Conservation (phyloP, 2,888 invertebrate species). For the Sinohyriopsis cumingii region DNA sequence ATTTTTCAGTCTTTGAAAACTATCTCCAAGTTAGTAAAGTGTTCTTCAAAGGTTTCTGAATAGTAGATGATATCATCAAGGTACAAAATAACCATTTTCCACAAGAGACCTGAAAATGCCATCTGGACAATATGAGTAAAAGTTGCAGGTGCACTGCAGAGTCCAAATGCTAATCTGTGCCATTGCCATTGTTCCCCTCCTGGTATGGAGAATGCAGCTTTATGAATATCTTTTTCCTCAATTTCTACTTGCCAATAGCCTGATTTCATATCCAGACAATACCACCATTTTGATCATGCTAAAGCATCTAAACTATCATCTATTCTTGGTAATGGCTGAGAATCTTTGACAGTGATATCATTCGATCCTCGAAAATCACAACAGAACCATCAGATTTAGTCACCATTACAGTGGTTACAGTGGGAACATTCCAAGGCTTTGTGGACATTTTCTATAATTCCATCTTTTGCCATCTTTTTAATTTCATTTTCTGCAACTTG, state of each 20-base stretch:
- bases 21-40: constrained; percentile 2
- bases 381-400: constrained; percentile 27
- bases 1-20: neutral
- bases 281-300: constrained; percentile 25
- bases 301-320: constrained; percentile 24
- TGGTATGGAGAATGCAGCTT: constrained; percentile 21
- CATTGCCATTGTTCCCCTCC: constrained; percentile 22
- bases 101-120: constrained; percentile 16
- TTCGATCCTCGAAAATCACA: constrained; percentile 25
- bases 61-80: constrained; percentile 28
- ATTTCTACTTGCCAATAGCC: constrained; percentile 26
- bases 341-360: constrained; percentile 17
- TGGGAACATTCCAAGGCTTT: constrained; percentile 18
- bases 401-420: constrained; percentile 21
- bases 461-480: constrained; percentile 16
- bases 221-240: constrained; percentile 9
- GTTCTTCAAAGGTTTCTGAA: constrained; percentile 20
- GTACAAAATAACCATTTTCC: constrained; percentile 22
- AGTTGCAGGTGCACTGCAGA: constrained; percentile 20
- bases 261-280: constrained; percentile 15
- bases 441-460: constrained; percentile 23
- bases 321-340: constrained; percentile 27
- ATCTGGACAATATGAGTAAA: constrained; percentile 22
- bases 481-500: constrained; percentile 20
- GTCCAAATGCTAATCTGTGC: constrained; percentile 27